Percentiles rank a stretch among this genome's conserved stretches.
Evolutionary conservation across 1,140 invertebrate species (phyloP).

Genomic region (Brachionus plicatilis): DNA sequence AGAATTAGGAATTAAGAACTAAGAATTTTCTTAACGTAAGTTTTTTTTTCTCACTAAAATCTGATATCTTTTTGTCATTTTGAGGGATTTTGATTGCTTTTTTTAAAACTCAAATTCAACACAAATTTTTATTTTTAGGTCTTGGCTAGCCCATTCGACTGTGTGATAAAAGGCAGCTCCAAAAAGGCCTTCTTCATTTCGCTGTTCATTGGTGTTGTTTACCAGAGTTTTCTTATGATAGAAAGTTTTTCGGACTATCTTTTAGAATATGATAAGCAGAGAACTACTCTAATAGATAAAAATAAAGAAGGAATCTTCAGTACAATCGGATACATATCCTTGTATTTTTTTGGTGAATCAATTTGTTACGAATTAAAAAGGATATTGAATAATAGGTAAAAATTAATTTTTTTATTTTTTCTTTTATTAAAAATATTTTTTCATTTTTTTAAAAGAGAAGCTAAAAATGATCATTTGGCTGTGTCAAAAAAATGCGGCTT

Average conservation of each 20-base stretch:
- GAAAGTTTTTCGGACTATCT: neutral
- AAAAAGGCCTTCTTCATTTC: neutral
- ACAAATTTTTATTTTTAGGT: neutral
- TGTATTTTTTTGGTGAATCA: constrained; percentile 64
- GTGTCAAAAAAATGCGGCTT: neutral
- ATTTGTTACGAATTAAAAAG: constrained; percentile 15
- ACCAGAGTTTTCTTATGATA: constrained; percentile 27
- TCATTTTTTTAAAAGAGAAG: neutral
- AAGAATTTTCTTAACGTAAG: too few species aligned
- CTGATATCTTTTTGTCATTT: too few species aligned
- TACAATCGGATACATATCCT: constrained; percentile 70
- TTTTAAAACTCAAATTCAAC: too few species aligned
- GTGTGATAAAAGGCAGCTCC: neutral
- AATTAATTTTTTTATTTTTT: neutral
- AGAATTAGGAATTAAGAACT: too few species aligned
- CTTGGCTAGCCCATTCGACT: neutral
- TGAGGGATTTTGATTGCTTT: too few species aligned
- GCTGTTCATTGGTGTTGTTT: neutral
- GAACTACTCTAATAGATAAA: constrained; percentile 59
- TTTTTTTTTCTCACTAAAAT: too few species aligned
- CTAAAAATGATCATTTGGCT: neutral
- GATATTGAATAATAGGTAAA: neutral
- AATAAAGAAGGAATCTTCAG: constrained; percentile 86
- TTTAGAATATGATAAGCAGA: neutral
- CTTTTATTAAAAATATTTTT: neutral